Percentiles rank a stretch among this genome's conserved stretches.
These are phyloP conservation scores for Sardinella longiceps DNA, from an alignment of 2,797 vertebrate genomes.

Conservation along the genomic window DNA sequence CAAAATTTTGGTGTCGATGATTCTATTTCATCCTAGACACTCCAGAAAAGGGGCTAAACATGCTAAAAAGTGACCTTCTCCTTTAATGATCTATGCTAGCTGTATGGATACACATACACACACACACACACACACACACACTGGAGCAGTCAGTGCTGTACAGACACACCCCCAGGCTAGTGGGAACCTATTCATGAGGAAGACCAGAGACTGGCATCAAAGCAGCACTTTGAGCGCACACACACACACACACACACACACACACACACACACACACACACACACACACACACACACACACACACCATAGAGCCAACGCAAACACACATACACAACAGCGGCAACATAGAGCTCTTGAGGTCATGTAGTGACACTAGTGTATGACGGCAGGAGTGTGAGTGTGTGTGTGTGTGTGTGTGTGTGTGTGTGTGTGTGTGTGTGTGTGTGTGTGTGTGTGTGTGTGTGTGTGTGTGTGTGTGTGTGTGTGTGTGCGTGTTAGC, in stretches of 20 bases:
- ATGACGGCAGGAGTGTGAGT: no score
- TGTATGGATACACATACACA: no score
- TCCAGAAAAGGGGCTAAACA: no score
- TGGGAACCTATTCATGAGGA: background rate
- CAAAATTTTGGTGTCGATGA: no score
- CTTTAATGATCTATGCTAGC: no score
- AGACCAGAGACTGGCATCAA: background rate
- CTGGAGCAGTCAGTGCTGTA: background rate
- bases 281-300: constrained; percentile 22
- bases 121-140: constrained; percentile 5
- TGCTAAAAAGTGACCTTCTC: no score
- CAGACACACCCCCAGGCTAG: background rate
- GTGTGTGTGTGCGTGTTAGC: background rate
- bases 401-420: no score
- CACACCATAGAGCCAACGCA: background rate
- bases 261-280: background rate
- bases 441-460: background rate
- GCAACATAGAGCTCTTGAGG: background rate
- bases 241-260: background rate
- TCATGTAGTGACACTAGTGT: background rate
- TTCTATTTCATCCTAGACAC: no score
- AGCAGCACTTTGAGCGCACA: background rate
- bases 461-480: no score
- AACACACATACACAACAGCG: constrained; percentile 8
- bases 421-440: background rate